Percentiles rank a stretch among this genome's conserved stretches.
Evolutionary conservation across 2,888 invertebrate genomes (phyloP).

Genomic region (Phragmatobia fuliginosa): DNA sequence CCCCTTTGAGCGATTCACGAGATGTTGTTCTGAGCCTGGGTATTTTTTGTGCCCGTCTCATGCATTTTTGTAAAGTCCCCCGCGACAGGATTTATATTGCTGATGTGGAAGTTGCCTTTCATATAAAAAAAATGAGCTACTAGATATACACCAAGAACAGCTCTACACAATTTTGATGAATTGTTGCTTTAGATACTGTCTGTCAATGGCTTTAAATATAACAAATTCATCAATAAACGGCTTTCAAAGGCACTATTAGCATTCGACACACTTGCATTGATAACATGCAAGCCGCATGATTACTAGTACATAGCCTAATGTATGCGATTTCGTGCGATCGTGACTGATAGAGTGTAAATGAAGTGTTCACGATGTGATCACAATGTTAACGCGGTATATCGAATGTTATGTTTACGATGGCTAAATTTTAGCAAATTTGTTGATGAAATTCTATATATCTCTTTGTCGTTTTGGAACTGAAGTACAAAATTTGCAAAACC

Average conservation of each 20-base stretch:
- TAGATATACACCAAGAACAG: too few species aligned
- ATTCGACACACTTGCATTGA: constrained; percentile 41
- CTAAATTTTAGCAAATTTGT: background rate
- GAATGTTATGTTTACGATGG: background rate
- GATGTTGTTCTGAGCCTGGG: too few species aligned
- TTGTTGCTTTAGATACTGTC: too few species aligned
- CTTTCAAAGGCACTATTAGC: constrained; percentile 22
- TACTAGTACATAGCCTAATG: constrained; percentile 4
- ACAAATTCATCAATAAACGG: constrained; percentile 22
- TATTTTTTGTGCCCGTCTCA: too few species aligned
- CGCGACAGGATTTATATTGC: too few species aligned
- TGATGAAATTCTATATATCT: background rate
- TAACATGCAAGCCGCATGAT: constrained; percentile 23
- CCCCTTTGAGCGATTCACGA: too few species aligned
- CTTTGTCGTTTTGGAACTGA: too few species aligned
- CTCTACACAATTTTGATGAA: too few species aligned
- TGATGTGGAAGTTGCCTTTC: too few species aligned
- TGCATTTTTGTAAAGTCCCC: too few species aligned
- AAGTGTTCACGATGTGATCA: constrained; percentile 27
- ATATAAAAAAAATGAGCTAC: too few species aligned
- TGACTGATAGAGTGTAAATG: constrained; percentile 34
- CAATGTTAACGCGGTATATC: constrained; percentile 16
- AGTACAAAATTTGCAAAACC: too few species aligned
- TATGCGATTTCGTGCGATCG: constrained; percentile 38
- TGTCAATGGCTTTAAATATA: constrained; percentile 19